Conservation (phyloP, 1,140 invertebrate genomes). For the Drosophila nigromelanica region DNA sequence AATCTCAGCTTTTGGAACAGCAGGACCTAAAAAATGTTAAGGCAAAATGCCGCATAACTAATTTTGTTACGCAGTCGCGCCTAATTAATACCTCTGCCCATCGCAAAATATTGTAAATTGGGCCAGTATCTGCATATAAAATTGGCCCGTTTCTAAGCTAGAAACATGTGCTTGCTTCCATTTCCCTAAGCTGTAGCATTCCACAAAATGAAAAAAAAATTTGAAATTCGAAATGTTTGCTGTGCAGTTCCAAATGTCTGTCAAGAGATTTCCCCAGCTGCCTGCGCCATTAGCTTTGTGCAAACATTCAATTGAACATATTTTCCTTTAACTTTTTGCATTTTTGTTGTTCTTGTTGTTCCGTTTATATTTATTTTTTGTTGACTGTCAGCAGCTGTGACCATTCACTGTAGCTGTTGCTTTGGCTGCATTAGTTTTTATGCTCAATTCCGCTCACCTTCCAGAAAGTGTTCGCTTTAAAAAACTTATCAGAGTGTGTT, state of each 20-base stretch:
- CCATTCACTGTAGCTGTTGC: conserved; percentile 31
- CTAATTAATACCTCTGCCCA: conserved; percentile 50
- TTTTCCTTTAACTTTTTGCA: conserved; percentile 4
- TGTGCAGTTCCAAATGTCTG: conserved; percentile 3
- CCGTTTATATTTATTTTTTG: conserved; percentile 1
- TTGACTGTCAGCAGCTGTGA: conserved; percentile 53
- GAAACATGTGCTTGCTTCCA: neutral
- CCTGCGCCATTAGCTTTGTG: neutral
- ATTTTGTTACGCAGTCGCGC: conserved; percentile 46
- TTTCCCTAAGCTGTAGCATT: neutral
- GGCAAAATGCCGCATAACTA: conserved; percentile 12
- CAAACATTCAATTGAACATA: conserved; percentile 40
- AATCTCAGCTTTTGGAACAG: conserved; percentile 6
- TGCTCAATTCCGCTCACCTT: conserved; percentile 65
- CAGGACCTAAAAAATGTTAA: neutral
- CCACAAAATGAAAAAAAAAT: neutral
- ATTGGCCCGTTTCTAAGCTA: neutral
- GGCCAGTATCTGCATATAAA: neutral
- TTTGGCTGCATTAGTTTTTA: conserved; percentile 69
- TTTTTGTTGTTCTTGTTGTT: neutral
- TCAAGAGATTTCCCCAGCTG: neutral
- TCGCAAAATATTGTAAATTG: neutral
- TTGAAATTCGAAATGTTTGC: neutral
- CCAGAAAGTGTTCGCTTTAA: conserved; percentile 18
- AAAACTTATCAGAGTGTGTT: conserved; percentile 55